A percentile compares a stretch with the other conserved stretches of the same genome.
phyloP scores from a whole-genome alignment of 2,888 invertebrate species.

The Tachina grossa region DNA sequence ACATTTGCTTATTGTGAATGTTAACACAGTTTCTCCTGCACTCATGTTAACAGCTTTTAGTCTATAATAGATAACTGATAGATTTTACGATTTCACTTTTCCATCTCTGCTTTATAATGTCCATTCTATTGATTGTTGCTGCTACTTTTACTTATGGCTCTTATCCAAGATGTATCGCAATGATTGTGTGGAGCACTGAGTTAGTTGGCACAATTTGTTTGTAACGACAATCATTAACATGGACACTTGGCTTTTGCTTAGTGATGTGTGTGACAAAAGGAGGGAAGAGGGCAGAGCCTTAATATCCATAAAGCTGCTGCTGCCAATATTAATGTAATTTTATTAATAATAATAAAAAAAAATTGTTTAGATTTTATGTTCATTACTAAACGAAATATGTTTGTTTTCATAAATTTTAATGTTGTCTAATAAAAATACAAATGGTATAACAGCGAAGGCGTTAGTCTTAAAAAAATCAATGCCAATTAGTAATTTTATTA shows the following conservation, averaged over 20 bases:
- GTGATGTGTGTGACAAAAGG: background rate
- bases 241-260: constrained; percentile 44
- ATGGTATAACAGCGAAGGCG: background rate
- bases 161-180: constrained; percentile 41
- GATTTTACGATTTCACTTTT: background rate
- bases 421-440: background rate
- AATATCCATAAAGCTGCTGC: background rate
- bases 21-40: too few species aligned
- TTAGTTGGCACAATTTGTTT: constrained; percentile 38
- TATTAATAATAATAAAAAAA: constrained; percentile 14
- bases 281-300: background rate
- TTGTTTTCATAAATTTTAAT: constrained; percentile 51
- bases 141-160: constrained; percentile 9
- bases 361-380: constrained; percentile 37
- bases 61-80: too few species aligned
- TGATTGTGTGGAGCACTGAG: constrained; percentile 1
- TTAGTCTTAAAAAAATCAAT: constrained; percentile 30
- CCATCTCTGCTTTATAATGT: background rate
- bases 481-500: constrained; percentile 50
- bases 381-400: constrained; percentile 64
- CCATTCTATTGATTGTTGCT: background rate
- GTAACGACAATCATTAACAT: constrained; percentile 44
- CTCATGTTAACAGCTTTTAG: too few species aligned
- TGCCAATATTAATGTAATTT: constrained; percentile 21
- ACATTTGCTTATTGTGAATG: too few species aligned